Conservation (phyloP, 92 coral and sea anemone species). For the Diadumene lineata region DNA sequence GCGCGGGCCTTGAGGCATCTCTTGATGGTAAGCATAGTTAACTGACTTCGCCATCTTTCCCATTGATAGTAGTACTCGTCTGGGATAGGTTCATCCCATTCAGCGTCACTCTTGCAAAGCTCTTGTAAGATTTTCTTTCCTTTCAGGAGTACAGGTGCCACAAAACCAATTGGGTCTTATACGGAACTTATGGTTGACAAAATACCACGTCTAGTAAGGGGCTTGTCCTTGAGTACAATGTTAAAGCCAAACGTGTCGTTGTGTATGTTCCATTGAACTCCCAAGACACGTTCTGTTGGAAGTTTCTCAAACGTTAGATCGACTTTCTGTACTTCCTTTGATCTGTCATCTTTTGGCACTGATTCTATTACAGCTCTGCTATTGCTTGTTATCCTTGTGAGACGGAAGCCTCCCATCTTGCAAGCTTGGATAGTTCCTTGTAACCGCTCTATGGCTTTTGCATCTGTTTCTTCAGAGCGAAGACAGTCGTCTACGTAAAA, state of each 20-base stretch:
- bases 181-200: no score
- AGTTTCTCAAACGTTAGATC: conserved; percentile 33
- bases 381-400: conserved; percentile 16
- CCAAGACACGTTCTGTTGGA: conserved; percentile 41
- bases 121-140: no score
- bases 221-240: conserved; percentile 40
- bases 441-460: not conserved
- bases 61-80: no score
- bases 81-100: no score
- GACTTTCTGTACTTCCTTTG: conserved; percentile 19
- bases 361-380: not conserved
- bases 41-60: no score
- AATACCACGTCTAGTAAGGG: no score
- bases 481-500: conserved; percentile 23
- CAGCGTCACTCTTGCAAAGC: no score
- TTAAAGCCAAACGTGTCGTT: conserved; percentile 48
- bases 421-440: conserved; percentile 1
- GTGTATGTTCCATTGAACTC: conserved; percentile 35
- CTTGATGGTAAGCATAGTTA: no score
- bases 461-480: not conserved
- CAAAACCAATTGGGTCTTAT: no score
- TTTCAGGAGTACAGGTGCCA: no score
- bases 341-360: conserved; percentile 9
- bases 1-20: no score
- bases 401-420: not conserved